These are phyloP conservation scores for Mesocricetus auratus DNA, from an alignment of 2,113 vertebrate species.

Conservation along the genomic window DNA sequence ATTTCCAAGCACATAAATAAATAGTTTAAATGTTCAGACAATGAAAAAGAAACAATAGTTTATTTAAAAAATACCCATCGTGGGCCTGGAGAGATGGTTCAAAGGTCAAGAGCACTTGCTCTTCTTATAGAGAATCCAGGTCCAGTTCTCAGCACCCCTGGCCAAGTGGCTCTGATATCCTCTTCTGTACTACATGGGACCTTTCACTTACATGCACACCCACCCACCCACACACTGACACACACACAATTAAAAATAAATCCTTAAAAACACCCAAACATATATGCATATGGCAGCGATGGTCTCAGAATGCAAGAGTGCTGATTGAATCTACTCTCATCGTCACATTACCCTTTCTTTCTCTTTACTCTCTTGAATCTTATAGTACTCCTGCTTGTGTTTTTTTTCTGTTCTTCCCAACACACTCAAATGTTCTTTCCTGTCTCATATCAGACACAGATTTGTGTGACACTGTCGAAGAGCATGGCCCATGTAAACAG, in stretches of 20 bases:
- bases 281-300: neutral
- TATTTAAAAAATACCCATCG: neutral
- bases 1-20: neutral
- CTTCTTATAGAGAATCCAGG: neutral
- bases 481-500: neutral
- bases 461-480: neutral
- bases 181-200: neutral
- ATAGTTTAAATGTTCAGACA: conserved; percentile 2
- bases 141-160: neutral
- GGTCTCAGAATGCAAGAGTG: neutral
- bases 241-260: neutral
- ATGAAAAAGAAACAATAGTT: neutral
- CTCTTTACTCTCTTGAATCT: neutral
- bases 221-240: too few relatives aligned
- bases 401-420: neutral
- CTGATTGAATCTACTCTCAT: neutral
- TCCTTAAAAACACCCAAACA: neutral
- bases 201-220: neutral
- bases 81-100: neutral
- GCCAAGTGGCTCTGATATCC: neutral
- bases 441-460: neutral
- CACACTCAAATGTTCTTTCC: neutral
- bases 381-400: neutral
- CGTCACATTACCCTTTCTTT: neutral
- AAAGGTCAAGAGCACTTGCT: neutral